A percentile compares a stretch with the other conserved stretches of the same genome.
Evolutionary conservation across 2,113 vertebrate species (phyloP).

Genomic region (Naja naja): DNA sequence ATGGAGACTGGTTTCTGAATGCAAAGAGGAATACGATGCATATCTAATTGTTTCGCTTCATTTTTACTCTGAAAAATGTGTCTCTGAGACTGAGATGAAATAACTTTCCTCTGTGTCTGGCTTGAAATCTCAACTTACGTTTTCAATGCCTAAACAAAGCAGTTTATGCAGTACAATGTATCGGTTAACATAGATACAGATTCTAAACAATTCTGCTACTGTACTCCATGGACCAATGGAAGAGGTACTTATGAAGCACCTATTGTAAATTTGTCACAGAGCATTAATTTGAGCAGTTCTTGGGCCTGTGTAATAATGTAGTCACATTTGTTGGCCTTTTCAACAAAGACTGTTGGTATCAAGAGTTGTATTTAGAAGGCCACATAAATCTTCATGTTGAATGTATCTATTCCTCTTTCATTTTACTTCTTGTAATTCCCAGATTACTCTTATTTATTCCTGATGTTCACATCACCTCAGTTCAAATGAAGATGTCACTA

Average conservation of each 20-base stretch:
- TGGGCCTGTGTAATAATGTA: background rate
- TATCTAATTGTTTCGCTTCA: background rate
- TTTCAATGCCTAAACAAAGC: background rate
- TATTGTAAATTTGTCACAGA: background rate
- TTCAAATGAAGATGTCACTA: background rate
- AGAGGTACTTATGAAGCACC: background rate
- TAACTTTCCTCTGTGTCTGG: background rate
- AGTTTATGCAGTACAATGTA: background rate
- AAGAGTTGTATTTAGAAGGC: background rate
- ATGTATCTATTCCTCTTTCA: background rate
- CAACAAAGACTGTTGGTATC: accelerated
- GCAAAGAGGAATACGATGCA: background rate
- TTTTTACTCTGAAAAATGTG: background rate
- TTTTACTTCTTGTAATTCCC: constrained; percentile 3
- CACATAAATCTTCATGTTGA: background rate
- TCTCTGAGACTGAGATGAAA: background rate
- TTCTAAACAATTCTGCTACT: background rate
- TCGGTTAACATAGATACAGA: background rate
- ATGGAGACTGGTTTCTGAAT: background rate
- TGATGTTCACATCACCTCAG: background rate
- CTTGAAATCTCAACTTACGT: background rate
- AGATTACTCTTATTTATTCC: constrained; percentile 2
- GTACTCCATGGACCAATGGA: background rate
- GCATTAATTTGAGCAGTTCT: background rate
- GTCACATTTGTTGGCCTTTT: background rate